These are phyloP conservation scores for Agrochola macilenta DNA, from an alignment of 2,888 invertebrate species.

Conservation along the genomic window DNA sequence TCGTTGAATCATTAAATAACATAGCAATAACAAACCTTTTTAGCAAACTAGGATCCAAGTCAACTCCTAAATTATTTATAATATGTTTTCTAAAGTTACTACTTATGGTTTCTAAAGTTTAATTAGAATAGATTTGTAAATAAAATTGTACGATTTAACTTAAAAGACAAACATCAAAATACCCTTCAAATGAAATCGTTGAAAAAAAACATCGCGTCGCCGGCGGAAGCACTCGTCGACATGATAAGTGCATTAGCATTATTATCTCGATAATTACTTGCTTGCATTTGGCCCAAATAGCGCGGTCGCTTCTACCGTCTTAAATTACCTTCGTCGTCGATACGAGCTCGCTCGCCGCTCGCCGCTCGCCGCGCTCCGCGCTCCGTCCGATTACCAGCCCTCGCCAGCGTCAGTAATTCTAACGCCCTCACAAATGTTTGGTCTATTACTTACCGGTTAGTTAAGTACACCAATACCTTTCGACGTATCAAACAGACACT, in stretches of 20 bases:
- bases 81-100: neutral
- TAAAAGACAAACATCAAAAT: conserved; percentile 55
- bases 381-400: conserved; percentile 74
- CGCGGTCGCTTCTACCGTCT: conserved; percentile 84
- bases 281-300: conserved; percentile 89
- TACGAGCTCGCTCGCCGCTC: conserved; percentile 75
- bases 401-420: conserved; percentile 69
- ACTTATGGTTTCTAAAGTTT: conserved; percentile 1
- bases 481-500: conserved; percentile 76
- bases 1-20: neutral
- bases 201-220: conserved; percentile 71
- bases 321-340: conserved; percentile 84
- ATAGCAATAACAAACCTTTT: neutral
- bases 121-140: conserved; percentile 45
- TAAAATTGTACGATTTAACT: conserved; percentile 51
- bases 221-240: conserved; percentile 88
- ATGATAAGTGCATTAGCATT: conserved; percentile 91
- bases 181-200: conserved; percentile 75
- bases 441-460: conserved; percentile 84
- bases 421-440: conserved; percentile 82
- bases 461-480: conserved; percentile 76
- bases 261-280: conserved; percentile 90
- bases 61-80: neutral
- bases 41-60: neutral
- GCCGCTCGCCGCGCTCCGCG: conserved; percentile 63